Conservation (phyloP, 2,113 vertebrate species). For the Thalassoma bifasciatum region DNA sequence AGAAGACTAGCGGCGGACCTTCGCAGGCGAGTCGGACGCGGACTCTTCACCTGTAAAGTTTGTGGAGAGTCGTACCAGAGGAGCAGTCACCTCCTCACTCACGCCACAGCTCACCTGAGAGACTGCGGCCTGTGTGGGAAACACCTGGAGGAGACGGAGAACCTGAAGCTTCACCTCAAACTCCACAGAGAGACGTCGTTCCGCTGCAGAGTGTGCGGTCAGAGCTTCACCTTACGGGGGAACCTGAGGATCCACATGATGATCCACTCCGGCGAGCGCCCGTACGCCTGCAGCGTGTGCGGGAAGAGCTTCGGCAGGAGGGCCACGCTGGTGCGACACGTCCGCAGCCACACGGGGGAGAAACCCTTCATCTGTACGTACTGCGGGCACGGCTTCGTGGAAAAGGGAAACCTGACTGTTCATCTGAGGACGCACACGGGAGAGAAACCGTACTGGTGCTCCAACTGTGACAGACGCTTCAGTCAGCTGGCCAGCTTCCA, state of each 20-base stretch:
- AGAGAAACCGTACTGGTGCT: conserved; percentile 50
- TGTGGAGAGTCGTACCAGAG: conserved; percentile 40
- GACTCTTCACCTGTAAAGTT: conserved; percentile 22
- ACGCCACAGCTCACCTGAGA: background rate
- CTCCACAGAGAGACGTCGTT: conserved; percentile 15
- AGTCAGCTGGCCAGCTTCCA: conserved; percentile 48
- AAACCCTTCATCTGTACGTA: conserved; percentile 42
- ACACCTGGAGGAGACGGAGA: background rate
- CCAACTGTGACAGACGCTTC: conserved; percentile 35
- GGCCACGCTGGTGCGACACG: conserved; percentile 43
- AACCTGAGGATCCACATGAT: conserved; percentile 54
- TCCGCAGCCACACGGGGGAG: conserved; percentile 57
- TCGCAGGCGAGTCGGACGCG: too few species aligned
- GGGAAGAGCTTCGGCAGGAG: conserved; percentile 41
- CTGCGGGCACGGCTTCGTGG: conserved; percentile 50
- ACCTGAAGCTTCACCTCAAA: conserved; percentile 17
- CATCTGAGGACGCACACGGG: conserved; percentile 55
- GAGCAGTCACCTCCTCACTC: background rate
- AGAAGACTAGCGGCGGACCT: too few species aligned
- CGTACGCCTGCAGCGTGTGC: conserved; percentile 45
- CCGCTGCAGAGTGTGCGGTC: conserved; percentile 44
- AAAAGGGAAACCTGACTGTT: conserved; percentile 58
- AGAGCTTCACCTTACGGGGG: conserved; percentile 41
- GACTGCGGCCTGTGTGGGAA: conserved; percentile 42
- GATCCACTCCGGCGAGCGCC: conserved; percentile 56